phyloP scores from a whole-genome alignment of 2,888 invertebrate genomes.

The Eucera pruinosa region DNA sequence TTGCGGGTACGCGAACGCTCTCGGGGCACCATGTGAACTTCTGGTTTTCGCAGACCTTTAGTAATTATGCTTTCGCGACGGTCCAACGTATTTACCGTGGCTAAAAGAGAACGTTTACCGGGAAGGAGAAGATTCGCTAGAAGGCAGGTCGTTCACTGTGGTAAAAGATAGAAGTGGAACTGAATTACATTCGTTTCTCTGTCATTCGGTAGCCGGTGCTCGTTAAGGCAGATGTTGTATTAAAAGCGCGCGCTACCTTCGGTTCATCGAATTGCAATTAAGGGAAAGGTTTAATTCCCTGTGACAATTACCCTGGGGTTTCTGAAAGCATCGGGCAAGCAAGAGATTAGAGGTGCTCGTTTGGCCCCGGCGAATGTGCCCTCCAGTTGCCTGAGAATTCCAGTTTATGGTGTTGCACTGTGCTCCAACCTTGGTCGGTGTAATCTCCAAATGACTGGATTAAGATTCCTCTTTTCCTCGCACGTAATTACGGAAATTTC shows the following conservation, averaged over 20 bases:
- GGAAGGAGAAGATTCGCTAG: no score
- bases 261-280: slow-evolving; percentile 30
- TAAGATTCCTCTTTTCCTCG: not conserved
- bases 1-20: no score
- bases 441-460: not conserved
- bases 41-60: no score
- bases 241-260: no score
- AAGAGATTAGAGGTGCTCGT: slow-evolving; percentile 27
- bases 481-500: not conserved
- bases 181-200: not conserved
- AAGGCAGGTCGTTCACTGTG: no score
- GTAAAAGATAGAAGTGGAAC: no score
- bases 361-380: not conserved
- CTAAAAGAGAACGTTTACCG: no score
- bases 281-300: slow-evolving; percentile 19
- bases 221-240: not conserved
- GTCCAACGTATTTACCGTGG: no score
- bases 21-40: no score
- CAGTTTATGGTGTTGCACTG: slow-evolving; percentile 11
- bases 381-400: slow-evolving; percentile 15
- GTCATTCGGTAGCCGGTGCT: not conserved
- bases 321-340: not conserved
- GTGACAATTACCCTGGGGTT: slow-evolving; percentile 18
- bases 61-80: no score
- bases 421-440: not conserved